These are phyloP conservation scores for Metopolophium dirhodum DNA, from an alignment of 1,140 invertebrate species.

Conservation along the genomic window DNA sequence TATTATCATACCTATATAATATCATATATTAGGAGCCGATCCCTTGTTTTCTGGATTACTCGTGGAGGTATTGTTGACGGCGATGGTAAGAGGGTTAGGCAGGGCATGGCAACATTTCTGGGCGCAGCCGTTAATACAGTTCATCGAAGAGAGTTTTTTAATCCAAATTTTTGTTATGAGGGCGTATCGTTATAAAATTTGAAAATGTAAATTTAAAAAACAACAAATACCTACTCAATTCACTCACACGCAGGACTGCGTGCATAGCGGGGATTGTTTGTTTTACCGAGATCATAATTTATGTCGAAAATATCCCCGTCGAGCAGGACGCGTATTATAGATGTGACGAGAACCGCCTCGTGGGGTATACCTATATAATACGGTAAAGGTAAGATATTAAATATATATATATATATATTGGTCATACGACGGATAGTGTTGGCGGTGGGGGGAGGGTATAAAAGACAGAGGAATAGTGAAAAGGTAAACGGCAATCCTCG, in stretches of 20 bases:
- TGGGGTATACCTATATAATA: background rate
- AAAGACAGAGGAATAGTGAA: background rate
- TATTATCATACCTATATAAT: no score
- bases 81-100: background rate
- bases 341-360: background rate
- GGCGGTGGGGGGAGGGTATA: background rate
- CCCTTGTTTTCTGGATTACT: background rate
- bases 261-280: conserved; percentile 19
- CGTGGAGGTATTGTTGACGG: background rate
- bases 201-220: background rate
- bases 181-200: no score
- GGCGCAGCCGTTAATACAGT: background rate
- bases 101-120: conserved; percentile 6
- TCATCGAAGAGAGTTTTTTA: background rate
- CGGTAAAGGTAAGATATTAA: background rate
- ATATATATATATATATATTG: background rate
- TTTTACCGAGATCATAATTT: conserved; percentile 38
- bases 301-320: conserved; percentile 6
- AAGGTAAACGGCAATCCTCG: background rate
- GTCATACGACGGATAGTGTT: background rate
- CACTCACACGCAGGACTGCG: background rate
- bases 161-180: background rate
- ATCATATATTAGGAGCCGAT: background rate
- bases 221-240: background rate
- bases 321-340: background rate